Base-by-base conservation (phyloP, 2,113 vertebrate genomes). In the Etia nguti region DNA sequence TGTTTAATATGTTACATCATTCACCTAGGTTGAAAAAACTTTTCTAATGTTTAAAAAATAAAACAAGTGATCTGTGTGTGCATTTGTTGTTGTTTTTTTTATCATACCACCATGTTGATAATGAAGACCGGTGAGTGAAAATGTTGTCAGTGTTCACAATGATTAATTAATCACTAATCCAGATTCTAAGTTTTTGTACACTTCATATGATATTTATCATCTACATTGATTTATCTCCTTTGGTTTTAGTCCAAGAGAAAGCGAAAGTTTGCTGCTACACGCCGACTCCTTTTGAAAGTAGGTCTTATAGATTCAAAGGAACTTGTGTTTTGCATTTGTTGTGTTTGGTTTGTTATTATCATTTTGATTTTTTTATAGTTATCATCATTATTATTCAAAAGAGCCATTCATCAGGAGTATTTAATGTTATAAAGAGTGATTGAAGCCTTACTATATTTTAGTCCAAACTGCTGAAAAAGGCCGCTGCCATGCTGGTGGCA, bases 391-490 rank as follows among this genome's bases (percentile, higher is more conserved):
- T 31, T 48, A 75, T 75, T 75, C 6, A 48, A 50, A 50, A 31
- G 24, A 12, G 4, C 4, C n/a, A 85, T 41, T 1, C 4, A 9
- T 36, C 3, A 13, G 18, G n/a, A 55, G 16, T 48, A 29, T 48
- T 57, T 52, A 16, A 87, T 8, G 13, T 6, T 26, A 46, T 9
- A 73, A 48, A 34, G 16, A n/a, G 18, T 36, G 43, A 57, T 13
- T 10, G 5, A 43, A 2, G 7, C 13, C 10, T 77, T 5, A 36
- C 34, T 86, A 11, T 68, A 1, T 59, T 83, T 68, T 91, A 97
- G 96, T 90, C 92, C 68, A 96, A 93, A 83, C 84, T 97, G 60
- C 88, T 97, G 82, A 94, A 94, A 88, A 96, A 92, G 81, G 96
- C 96, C 6, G 81, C 86, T 1, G 92, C 93, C 8, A 93, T 96